Conservation (phyloP, 2,113 vertebrate species). For the Erinaceus europaeus region DNA sequence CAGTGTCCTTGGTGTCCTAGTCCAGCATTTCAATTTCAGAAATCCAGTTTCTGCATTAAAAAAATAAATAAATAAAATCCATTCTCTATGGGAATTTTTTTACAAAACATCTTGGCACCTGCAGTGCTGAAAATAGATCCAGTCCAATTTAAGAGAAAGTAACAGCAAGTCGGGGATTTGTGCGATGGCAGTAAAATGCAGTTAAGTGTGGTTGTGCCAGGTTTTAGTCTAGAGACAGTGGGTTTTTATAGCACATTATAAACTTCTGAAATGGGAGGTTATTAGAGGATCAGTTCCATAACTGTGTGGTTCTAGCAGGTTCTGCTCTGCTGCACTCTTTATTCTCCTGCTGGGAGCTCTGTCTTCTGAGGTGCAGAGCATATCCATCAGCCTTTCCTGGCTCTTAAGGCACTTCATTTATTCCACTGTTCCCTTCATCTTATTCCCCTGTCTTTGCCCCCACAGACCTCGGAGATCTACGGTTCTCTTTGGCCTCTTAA, state of each 20-base stretch:
- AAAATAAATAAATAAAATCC: slow-evolving; percentile 72
- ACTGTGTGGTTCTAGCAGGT: slow-evolving; percentile 58
- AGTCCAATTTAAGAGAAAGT: slow-evolving; percentile 70
- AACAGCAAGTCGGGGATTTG: slow-evolving; percentile 71
- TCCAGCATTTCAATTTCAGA: slow-evolving; percentile 64
- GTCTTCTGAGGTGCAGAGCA: slow-evolving; percentile 55
- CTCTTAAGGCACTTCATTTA: slow-evolving; percentile 53
- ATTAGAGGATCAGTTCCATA: slow-evolving; percentile 61
- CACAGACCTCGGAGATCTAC: slow-evolving; percentile 52
- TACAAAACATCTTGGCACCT: slow-evolving; percentile 73
- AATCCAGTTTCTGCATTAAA: slow-evolving; percentile 65
- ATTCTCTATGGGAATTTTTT: slow-evolving; percentile 62
- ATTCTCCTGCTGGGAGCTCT: slow-evolving; percentile 56
- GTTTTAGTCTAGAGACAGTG: slow-evolving; percentile 51
- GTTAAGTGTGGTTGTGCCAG: slow-evolving; percentile 57
- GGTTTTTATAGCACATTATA: slow-evolving; percentile 59
- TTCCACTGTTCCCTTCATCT: slow-evolving; percentile 62
- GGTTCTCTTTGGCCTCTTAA: slow-evolving; percentile 66
- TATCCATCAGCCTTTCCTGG: slow-evolving; percentile 62
- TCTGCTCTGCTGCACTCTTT: slow-evolving; percentile 32
- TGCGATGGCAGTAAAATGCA: slow-evolving; percentile 67
- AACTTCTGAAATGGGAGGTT: slow-evolving; percentile 67
- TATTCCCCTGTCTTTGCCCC: slow-evolving; percentile 48
- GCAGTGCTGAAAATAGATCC: slow-evolving; percentile 67
- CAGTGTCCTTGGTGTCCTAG: slow-evolving; percentile 61